phyloP scores from a whole-genome alignment of 2,888 invertebrate species.

The Drosophila atripex region DNA sequence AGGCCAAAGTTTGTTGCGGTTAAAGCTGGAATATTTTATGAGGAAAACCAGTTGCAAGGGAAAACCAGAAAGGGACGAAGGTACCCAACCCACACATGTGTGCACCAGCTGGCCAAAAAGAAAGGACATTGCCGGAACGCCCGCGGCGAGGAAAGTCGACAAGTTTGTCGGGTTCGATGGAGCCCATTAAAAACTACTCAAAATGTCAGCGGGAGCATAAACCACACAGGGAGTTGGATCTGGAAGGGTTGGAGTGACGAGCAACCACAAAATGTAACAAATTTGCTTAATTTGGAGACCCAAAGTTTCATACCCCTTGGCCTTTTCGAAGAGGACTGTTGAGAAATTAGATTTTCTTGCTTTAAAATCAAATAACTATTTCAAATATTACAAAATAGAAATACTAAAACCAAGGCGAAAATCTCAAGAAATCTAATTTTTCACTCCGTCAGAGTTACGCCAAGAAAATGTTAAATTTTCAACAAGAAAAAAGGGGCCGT shows the following conservation, averaged over 20 bases:
- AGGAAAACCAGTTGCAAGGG: conserved; percentile 12
- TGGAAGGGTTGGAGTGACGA: background rate
- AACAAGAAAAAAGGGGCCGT: background rate
- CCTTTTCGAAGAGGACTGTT: background rate
- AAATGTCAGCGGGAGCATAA: conserved; percentile 67
- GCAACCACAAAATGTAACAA: conserved; percentile 52
- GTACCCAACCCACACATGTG: conserved; percentile 28
- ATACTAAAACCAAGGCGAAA: background rate
- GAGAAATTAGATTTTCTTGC: background rate
- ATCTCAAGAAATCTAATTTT: background rate
- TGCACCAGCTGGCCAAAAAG: conserved; percentile 37
- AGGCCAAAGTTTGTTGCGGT: conserved; percentile 44
- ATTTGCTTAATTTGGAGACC: conserved; percentile 59
- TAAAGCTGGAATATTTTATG: conserved; percentile 60
- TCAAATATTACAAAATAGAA: background rate
- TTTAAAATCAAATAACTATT: background rate
- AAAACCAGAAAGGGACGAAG: conserved; percentile 4
- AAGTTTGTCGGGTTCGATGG: conserved; percentile 58
- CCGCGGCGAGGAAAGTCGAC: conserved; percentile 53
- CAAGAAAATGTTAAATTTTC: conserved; percentile 2
- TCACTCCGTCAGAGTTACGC: background rate
- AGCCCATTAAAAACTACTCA: conserved; percentile 76
- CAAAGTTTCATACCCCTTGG: background rate
- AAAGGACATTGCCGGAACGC: conserved; percentile 44
- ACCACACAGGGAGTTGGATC: conserved; percentile 29